phyloP scores from a whole-genome alignment of 2,113 vertebrate species.

The Lagopus leucura region DNA sequence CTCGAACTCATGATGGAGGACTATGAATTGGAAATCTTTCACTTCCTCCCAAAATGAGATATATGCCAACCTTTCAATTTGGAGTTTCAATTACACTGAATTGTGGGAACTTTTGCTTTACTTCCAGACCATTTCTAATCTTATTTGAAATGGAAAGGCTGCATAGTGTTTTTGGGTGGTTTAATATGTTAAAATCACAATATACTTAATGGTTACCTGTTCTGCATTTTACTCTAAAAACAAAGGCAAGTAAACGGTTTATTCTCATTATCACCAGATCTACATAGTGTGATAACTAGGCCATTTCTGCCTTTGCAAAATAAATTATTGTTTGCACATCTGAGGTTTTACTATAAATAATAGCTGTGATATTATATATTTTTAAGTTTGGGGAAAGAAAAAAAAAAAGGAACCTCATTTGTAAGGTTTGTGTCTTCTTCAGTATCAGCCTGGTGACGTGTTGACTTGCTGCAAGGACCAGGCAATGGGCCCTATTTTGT shows the following conservation, averaged over 20 bases:
- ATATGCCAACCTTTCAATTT: neutral
- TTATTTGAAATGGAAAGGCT: neutral
- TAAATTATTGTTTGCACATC: neutral
- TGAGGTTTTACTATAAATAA: neutral
- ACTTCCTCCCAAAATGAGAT: neutral
- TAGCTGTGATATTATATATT: neutral
- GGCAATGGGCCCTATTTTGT: neutral
- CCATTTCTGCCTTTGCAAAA: neutral
- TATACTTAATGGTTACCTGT: neutral
- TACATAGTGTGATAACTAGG: neutral
- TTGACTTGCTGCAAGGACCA: neutral
- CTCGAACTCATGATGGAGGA: neutral
- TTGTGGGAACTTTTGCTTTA: neutral
- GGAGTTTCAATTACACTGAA: neutral
- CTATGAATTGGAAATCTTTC: neutral
- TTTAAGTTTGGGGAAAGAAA: neutral
- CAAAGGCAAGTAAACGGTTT: neutral
- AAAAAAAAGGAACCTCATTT: neutral
- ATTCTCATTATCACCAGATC: neutral
- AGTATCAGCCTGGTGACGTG: neutral
- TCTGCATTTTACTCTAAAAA: neutral
- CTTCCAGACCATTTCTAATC: neutral
- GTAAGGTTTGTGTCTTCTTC: neutral
- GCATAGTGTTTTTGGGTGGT: neutral
- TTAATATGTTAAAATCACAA: neutral